These are phyloP conservation scores for Zygaena filipendulae DNA, from an alignment of 2,888 invertebrate genomes.

Conservation along the genomic window DNA sequence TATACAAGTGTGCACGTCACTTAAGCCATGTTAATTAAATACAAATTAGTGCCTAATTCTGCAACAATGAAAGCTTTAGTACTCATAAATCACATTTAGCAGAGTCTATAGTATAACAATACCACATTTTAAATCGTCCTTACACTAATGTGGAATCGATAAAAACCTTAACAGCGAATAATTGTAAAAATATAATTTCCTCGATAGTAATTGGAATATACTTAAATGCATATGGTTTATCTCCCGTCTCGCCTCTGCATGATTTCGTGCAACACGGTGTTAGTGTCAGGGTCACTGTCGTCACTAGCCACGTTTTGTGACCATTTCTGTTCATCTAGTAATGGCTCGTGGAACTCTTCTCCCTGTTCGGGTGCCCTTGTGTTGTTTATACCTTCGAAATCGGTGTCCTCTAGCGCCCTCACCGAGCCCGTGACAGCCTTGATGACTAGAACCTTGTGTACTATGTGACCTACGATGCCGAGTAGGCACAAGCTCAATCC, in stretches of 20 bases:
- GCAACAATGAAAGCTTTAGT: too few species aligned
- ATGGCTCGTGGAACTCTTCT: conserved; percentile 35
- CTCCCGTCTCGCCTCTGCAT: conserved; percentile 58
- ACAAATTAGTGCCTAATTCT: too few species aligned
- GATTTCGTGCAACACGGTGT: conserved; percentile 66
- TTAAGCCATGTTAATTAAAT: too few species aligned
- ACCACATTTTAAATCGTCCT: too few species aligned
- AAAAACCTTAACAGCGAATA: too few species aligned
- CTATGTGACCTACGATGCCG: conserved; percentile 88
- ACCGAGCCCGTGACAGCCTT: conserved; percentile 36
- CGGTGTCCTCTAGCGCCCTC: conserved; percentile 30
- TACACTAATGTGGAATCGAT: too few species aligned
- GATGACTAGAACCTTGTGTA: conserved; percentile 72
- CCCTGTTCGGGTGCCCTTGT: conserved; percentile 20
- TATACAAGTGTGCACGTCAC: too few species aligned
- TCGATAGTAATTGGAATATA: too few species aligned
- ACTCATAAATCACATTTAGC: too few species aligned
- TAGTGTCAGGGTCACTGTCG: conserved; percentile 59
- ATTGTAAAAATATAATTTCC: too few species aligned
- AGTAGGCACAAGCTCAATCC: conserved; percentile 89
- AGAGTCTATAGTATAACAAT: too few species aligned
- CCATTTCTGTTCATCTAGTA: conserved; percentile 39
- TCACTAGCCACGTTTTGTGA: conserved; percentile 27
- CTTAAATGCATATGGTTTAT: too few species aligned
- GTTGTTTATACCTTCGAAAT: conserved; percentile 26